These are phyloP conservation scores for Lysandra coridon DNA, from an alignment of 2,888 invertebrate genomes.

Conservation along the genomic window DNA sequence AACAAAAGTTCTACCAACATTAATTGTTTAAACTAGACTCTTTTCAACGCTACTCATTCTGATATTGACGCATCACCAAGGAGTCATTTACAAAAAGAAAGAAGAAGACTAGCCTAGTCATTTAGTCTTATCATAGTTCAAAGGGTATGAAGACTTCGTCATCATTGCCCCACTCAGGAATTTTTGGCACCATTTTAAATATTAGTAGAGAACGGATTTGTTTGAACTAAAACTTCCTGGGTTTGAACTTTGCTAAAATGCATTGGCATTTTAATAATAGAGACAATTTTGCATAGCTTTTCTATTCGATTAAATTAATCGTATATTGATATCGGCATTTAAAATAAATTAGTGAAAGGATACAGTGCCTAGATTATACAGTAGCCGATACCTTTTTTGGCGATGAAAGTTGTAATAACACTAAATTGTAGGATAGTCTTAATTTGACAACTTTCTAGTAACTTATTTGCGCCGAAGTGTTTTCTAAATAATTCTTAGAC, in stretches of 20 bases:
- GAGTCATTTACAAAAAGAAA: too few relatives aligned
- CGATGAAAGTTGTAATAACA: slow-evolving; percentile 25
- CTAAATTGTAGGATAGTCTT: slow-evolving; percentile 16
- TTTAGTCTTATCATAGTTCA: too few relatives aligned
- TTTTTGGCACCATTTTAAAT: background rate
- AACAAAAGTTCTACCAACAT: too few relatives aligned
- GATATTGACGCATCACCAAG: too few relatives aligned
- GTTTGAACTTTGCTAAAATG: background rate
- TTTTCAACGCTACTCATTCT: too few relatives aligned
- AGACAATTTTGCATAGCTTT: slow-evolving; percentile 2
- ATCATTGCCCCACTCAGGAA: background rate
- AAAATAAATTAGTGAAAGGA: slow-evolving; percentile 10
- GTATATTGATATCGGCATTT: slow-evolving; percentile 18
- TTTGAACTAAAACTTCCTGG: background rate
- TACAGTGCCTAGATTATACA: background rate
- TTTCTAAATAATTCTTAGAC: background rate
- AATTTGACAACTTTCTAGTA: slow-evolving; percentile 18
- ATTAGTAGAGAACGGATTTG: too few relatives aligned
- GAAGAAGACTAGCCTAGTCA: too few relatives aligned
- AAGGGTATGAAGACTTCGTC: too few relatives aligned
- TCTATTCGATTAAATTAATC: background rate
- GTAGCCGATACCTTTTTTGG: slow-evolving; percentile 21
- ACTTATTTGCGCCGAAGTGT: background rate
- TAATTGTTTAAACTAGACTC: too few relatives aligned
- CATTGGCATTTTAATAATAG: background rate